A percentile compares a stretch with the other conserved stretches of the same genome.
phyloP scores from a whole-genome alignment of 2,888 invertebrate genomes.

The Parnassius smintheus region DNA sequence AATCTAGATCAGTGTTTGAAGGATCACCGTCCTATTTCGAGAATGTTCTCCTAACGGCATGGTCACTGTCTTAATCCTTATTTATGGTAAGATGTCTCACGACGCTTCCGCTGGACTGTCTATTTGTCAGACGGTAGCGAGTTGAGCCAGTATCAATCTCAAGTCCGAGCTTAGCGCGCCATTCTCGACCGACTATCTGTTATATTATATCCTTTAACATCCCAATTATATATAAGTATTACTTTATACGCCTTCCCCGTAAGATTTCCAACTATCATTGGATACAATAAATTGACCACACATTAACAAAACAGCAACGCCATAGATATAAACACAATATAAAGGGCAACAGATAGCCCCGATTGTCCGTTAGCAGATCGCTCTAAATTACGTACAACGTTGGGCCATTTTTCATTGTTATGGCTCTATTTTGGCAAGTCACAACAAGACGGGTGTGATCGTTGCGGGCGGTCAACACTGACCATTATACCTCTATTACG shows the following conservation, averaged over 20 bases:
- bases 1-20: constrained; percentile 22
- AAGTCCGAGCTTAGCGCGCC: constrained; percentile 52
- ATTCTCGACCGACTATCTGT: constrained; percentile 33
- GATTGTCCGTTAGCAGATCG: constrained; percentile 56
- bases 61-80: constrained; percentile 77
- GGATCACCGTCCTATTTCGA: constrained; percentile 15
- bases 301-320: constrained; percentile 18
- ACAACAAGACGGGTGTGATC: constrained; percentile 70
- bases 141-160: constrained; percentile 70
- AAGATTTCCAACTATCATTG: constrained; percentile 1
- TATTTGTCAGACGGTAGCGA: constrained; percentile 69
- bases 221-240: constrained; percentile 8
- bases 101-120: constrained; percentile 72
- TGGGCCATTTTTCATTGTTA: constrained; percentile 74
- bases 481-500: constrained; percentile 65
- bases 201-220: constrained; percentile 16
- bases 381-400: constrained; percentile 72
- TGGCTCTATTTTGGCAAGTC: constrained; percentile 78
- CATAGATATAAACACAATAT: constrained; percentile 41
- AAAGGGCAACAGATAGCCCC: constrained; percentile 26
- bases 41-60: constrained; percentile 50
- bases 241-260: not conserved
- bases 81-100: constrained; percentile 78
- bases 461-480: constrained; percentile 54
- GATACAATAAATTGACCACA: constrained; percentile 22